Base-by-base conservation (phyloP, 2,797 vertebrate genomes). In the Halcyon badia region DNA sequence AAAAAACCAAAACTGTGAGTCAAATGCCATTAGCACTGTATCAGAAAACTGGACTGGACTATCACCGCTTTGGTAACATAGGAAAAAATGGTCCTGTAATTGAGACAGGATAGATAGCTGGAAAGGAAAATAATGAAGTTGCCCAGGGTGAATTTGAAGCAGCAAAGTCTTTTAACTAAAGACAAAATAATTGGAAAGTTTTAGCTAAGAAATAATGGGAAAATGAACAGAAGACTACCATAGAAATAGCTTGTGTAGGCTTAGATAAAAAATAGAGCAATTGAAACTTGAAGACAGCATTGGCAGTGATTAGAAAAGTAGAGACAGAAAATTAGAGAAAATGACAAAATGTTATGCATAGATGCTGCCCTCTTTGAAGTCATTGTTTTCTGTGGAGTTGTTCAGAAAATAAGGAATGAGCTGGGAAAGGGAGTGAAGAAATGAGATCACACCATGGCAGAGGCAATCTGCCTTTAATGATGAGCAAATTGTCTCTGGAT, bases 111-210 rank as follows among this genome's bases (percentile, higher is more conserved):
- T 5, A 96, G 86, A 92, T 75, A 95, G 72, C 87, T 87, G 76
- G 70, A 66, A 89, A 82, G 77, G 54, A 91, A 96, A 95, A 88
- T 95, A 97, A 96, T 95, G 93, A 96, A 97, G 76, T 86, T 93
- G 89, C 92, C 87, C 30, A 6, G 58, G 96, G 96, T 95, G 80
- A 90, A 91, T 91, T 79, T 69, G 82, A 89, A 95, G 69, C 58
- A 72, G 83, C 8, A 7, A 95, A 94, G 72, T 62, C 94, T 95
- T 97, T 97, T 83, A 93, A 96, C 68, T 96, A 94, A 94, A 89
- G 82, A 86, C 58, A 94, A 95, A 95, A 92, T 95, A 97, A 96
- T 90, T 95, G 91, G 72, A 88, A 97, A 95, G 46, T 97, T 95
- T 92, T 88, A 91, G 80, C 85, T 91, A 76, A 97, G 89, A 94